Percentiles rank a stretch among this genome's conserved stretches.
These are phyloP conservation scores for Actinopyga echinites DNA, from an alignment of 53 echinoderm and acorn worm species.

Conservation along the genomic window DNA sequence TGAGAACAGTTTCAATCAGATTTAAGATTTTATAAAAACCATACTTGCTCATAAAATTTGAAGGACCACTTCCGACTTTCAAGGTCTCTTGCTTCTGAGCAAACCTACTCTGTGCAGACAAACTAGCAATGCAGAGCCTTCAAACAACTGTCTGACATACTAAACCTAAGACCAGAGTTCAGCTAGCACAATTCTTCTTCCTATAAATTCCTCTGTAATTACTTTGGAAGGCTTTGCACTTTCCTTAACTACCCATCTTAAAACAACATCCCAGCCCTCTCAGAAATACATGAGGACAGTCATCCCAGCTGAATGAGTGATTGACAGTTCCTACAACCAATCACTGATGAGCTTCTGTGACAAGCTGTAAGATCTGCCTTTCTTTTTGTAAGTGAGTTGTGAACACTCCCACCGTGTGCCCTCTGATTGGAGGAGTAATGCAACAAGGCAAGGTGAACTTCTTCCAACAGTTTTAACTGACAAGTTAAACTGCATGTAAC, in stretches of 20 bases:
- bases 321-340: constrained; percentile 20
- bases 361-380: background rate
- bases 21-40: too few species aligned
- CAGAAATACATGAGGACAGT: background rate
- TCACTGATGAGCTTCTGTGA: background rate
- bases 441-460: too few species aligned
- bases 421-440: background rate
- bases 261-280: constrained; percentile 20
- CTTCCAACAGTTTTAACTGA: too few species aligned
- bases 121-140: too few species aligned
- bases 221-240: constrained; percentile 33
- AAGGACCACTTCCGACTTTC: too few species aligned
- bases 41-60: too few species aligned
- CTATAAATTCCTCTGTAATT: constrained; percentile 33
- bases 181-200: background rate
- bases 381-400: background rate
- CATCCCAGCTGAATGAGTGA: background rate
- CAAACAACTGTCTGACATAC: constrained; percentile 6
- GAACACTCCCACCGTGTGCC: background rate
- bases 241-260: background rate
- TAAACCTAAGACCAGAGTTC: constrained; percentile 17
- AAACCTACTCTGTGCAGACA: too few species aligned
- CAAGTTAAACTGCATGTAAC: too few species aligned
- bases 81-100: too few species aligned
- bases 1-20: too few species aligned